A percentile compares a stretch with the other conserved stretches of the same genome.
These are phyloP conservation scores for Tholera decimalis DNA, from an alignment of 2,888 invertebrate genomes.

Conservation along the genomic window DNA sequence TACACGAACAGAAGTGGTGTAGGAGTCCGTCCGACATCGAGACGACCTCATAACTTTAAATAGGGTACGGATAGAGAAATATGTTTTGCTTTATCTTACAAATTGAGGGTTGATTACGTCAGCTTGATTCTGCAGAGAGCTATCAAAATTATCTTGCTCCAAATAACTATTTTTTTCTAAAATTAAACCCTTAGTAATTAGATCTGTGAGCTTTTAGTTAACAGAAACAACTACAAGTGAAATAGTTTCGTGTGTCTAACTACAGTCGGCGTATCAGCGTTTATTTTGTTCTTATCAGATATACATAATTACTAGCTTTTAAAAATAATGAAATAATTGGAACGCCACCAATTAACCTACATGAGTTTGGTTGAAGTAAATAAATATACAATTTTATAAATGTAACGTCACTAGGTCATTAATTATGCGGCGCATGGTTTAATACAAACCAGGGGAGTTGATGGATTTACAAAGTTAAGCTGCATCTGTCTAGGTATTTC, in stretches of 20 bases:
- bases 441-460: not conserved
- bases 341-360: constrained; percentile 59
- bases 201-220: constrained; percentile 34
- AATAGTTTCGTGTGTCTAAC: constrained; percentile 69
- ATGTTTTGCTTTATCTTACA: constrained; percentile 6
- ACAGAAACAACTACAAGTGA: constrained; percentile 44
- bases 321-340: constrained; percentile 64
- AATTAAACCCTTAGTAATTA: constrained; percentile 45
- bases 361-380: constrained; percentile 54
- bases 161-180: constrained; percentile 30
- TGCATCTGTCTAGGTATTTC: not conserved
- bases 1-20: constrained; percentile 47
- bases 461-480: not conserved
- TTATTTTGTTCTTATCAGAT: constrained; percentile 67
- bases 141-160: not conserved
- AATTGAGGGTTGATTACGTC: not conserved
- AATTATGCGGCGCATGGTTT: constrained; percentile 21
- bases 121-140: not conserved
- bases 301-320: constrained; percentile 68
- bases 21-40: constrained; percentile 33
- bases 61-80: constrained; percentile 9
- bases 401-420: constrained; percentile 16
- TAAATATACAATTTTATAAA: constrained; percentile 23
- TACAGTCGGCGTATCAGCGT: constrained; percentile 65
- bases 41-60: constrained; percentile 14